These are phyloP conservation scores for Galago senegalensis DNA, from an alignment of 2,797 vertebrate genomes.

Conservation along the genomic window DNA sequence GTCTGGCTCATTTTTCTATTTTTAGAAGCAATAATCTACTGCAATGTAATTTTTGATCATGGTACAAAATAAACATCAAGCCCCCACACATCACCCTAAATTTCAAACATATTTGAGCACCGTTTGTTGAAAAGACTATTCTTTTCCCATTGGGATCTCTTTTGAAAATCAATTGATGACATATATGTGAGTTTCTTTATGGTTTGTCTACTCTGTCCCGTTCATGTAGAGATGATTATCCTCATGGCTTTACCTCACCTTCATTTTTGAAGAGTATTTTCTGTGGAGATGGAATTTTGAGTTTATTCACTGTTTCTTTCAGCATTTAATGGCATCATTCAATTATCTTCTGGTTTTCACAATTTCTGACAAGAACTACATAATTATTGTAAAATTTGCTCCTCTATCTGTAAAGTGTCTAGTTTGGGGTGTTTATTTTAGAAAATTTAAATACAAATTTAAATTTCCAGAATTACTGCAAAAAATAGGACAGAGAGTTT, in stretches of 20 bases:
- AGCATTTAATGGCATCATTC: neutral
- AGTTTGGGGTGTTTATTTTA: neutral
- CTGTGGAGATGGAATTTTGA: neutral
- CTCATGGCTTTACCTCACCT: neutral
- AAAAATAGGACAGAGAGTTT: neutral
- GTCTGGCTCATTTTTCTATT: too few species aligned
- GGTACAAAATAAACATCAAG: neutral
- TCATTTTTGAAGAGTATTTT: neutral
- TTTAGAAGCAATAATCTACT: neutral
- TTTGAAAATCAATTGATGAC: neutral
- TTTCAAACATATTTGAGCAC: neutral
- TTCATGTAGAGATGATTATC: neutral
- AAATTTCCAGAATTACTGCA: neutral
- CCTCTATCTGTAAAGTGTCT: neutral
- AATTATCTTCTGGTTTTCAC: conserved; percentile 1
- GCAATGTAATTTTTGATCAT: neutral
- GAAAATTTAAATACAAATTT: neutral
- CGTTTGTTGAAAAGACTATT: neutral
- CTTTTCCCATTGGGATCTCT: neutral
- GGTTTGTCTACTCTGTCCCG: neutral
- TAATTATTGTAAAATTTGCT: neutral
- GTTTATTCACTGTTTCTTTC: neutral
- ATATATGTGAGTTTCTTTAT: neutral
- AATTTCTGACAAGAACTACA: conserved; percentile 32
- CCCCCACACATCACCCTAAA: neutral